Evolutionary conservation across 2,113 vertebrate species (phyloP).

Genomic region (Ardeotis arabs): DNA sequence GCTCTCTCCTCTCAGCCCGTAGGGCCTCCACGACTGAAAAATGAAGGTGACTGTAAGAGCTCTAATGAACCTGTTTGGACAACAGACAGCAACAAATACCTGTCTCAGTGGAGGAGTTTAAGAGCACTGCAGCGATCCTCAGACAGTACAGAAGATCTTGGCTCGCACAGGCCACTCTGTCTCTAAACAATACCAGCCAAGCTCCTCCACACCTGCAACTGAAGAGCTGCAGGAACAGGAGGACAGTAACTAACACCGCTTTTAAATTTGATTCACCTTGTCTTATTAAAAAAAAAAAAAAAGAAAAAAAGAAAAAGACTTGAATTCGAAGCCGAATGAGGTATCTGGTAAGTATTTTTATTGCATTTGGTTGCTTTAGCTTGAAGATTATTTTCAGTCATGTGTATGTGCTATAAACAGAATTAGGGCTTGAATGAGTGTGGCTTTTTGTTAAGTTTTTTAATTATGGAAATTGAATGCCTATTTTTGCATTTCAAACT

Average conservation of each 20-base stretch:
- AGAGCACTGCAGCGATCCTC: constrained; percentile 57
- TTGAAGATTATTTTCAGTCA: neutral
- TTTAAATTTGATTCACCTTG: constrained; percentile 20
- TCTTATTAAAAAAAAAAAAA: neutral
- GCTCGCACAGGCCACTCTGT: constrained; percentile 52
- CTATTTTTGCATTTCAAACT: neutral
- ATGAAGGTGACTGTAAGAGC: constrained; percentile 32
- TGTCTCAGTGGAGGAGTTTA: constrained; percentile 58
- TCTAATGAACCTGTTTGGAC: constrained; percentile 54
- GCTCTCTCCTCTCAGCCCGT: constrained; percentile 1
- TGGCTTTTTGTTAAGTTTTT: neutral
- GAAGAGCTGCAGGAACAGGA: constrained; percentile 12
- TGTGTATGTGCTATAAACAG: neutral
- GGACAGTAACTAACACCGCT: constrained; percentile 4
- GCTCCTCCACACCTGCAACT: constrained; percentile 30
- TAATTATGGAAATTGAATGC: neutral
- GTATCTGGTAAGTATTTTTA: constrained; percentile 68
- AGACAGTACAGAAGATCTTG: constrained; percentile 61
- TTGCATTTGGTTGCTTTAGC: neutral
- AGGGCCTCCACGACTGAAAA: constrained; percentile 25
- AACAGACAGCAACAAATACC: constrained; percentile 61
- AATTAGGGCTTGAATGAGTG: neutral
- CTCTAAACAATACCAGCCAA: constrained; percentile 50
- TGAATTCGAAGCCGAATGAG: constrained; percentile 21
- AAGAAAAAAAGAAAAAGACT: neutral